A percentile compares a stretch with the other conserved stretches of the same genome.
phyloP scores from a whole-genome alignment of 2,113 vertebrate species.

The Pongo pygmaeus region DNA sequence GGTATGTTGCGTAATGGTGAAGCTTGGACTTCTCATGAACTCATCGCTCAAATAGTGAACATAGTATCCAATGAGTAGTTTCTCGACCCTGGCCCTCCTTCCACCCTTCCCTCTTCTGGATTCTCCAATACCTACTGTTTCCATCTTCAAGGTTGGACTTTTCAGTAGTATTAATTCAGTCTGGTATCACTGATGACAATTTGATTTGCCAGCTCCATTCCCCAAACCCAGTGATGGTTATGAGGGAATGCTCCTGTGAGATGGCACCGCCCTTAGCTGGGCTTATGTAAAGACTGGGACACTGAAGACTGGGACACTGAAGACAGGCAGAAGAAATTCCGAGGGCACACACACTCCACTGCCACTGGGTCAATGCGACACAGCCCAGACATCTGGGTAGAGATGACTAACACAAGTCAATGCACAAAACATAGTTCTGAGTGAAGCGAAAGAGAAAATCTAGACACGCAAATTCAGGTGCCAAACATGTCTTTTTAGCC shows the following conservation, averaged over 20 bases:
- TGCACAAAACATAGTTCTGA: accelerated
- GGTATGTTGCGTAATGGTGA: no score
- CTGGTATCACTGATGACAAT: not conserved
- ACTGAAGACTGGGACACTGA: not conserved
- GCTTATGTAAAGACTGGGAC: not conserved
- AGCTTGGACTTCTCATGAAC: no score
- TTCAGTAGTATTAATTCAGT: not conserved
- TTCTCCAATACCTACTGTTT: no score
- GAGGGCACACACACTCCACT: accelerated
- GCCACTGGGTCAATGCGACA: not conserved
- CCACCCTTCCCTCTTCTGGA: no score
- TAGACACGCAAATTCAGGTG: accelerated
- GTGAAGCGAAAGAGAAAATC: accelerated
- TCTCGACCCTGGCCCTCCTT: no score
- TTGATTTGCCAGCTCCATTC: not conserved
- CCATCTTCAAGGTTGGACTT: not conserved
- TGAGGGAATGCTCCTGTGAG: no score
- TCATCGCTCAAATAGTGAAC: no score
- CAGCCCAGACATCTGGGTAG: accelerated
- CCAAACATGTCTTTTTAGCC: not conserved
- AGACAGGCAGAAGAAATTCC: not conserved
- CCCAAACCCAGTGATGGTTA: accelerated
- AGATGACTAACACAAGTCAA: not conserved
- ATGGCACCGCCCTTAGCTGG: not conserved
- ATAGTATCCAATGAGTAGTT: no score